These are phyloP conservation scores for Montipora efflorescens DNA, from an alignment of 64 coral and sea anemone species.

Conservation along the genomic window DNA sequence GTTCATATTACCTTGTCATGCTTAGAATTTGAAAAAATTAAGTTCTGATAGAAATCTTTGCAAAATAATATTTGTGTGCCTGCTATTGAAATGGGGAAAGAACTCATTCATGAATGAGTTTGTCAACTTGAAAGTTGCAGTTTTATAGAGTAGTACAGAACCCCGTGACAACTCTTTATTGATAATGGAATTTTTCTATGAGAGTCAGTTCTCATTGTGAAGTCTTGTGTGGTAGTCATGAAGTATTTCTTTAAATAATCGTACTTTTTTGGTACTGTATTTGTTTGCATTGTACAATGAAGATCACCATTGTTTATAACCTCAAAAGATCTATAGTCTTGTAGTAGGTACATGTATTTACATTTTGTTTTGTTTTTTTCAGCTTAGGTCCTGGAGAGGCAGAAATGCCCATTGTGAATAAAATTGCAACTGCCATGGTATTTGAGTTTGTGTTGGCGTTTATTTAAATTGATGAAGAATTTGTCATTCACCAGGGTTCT, in stretches of 20 bases:
- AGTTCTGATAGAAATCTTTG: background rate
- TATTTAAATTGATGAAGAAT: background rate
- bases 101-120: no score
- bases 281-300: no score
- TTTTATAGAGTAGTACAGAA: no score
- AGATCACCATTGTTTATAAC: background rate
- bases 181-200: no score
- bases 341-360: background rate
- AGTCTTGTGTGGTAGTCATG: background rate
- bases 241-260: no score
- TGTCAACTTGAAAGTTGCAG: no score
- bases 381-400: conserved; percentile 40
- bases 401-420: conserved; percentile 92
- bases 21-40: background rate
- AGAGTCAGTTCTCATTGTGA: background rate
- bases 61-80: no score
- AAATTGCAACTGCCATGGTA: conserved; percentile 97
- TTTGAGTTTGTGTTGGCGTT: background rate
- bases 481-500: background rate
- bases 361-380: conserved; percentile 25
- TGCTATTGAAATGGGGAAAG: no score
- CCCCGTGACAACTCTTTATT: no score
- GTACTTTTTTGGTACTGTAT: no score
- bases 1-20: background rate
- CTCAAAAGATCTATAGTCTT: background rate